phyloP scores from a whole-genome alignment of 2,797 vertebrate genomes.

The Molossus alvarezi region DNA sequence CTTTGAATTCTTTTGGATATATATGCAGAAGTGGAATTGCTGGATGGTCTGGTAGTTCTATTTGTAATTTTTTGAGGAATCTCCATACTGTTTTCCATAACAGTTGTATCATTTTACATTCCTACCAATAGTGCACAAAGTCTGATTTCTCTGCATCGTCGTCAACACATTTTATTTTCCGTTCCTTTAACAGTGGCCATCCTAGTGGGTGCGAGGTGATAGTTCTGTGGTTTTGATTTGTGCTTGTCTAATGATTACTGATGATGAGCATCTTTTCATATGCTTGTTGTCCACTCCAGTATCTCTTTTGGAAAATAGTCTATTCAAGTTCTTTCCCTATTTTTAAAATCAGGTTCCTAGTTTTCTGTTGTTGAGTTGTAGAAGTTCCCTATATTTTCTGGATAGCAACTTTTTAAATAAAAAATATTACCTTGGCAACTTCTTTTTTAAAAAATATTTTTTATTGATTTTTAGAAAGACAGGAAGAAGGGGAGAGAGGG shows the following conservation, averaged over 20 bases:
- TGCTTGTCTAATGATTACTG: background rate
- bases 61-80: background rate
- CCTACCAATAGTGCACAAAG: background rate
- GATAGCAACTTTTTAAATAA: background rate
- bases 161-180: background rate
- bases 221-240: background rate
- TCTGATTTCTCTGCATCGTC: background rate
- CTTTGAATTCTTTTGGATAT: background rate
- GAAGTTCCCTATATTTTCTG: background rate
- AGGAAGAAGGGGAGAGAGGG: too few relatives aligned
- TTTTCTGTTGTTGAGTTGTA: background rate
- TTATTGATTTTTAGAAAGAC: too few relatives aligned
- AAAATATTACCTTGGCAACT: too few relatives aligned
- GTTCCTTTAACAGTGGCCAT: background rate
- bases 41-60: background rate
- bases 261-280: background rate
- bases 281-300: background rate
- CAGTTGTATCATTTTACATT: background rate
- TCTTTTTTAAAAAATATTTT: too few relatives aligned
- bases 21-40: too few relatives aligned
- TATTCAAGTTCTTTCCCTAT: background rate
- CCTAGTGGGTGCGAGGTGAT: background rate
- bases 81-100: background rate
- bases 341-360: background rate
- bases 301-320: background rate